These are phyloP conservation scores for Eumeta japonica DNA, from an alignment of 1,140 invertebrate species.

Conservation along the genomic window DNA sequence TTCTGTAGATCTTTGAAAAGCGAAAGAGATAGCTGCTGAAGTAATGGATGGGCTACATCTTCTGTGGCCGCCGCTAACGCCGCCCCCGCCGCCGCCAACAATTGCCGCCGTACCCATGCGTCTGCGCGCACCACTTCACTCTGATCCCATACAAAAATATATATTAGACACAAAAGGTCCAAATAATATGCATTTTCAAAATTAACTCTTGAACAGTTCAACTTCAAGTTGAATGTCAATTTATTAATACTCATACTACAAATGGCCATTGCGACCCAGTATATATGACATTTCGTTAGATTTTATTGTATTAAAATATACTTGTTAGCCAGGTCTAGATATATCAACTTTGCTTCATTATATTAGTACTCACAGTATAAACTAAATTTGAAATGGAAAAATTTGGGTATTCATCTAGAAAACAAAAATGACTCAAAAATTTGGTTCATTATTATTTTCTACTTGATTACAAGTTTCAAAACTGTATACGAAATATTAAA, in stretches of 20 bases:
- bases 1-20: slow-evolving; percentile 18
- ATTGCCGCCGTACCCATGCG: slow-evolving; percentile 37
- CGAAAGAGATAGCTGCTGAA: slow-evolving; percentile 18
- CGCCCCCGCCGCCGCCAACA: slow-evolving; percentile 35
- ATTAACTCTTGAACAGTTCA: slow-evolving; percentile 8
- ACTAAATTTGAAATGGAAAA: no score
- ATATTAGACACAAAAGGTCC: background rate
- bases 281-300: no score
- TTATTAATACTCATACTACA: slow-evolving; percentile 9
- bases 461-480: no score
- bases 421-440: no score
- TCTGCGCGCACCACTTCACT: slow-evolving; percentile 19
- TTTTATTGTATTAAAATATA: no score
- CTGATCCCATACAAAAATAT: slow-evolving; percentile 13
- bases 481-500: no score
- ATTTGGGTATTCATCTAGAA: no score
- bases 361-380: no score
- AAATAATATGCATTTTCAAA: slow-evolving; percentile 1
- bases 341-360: no score
- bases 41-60: slow-evolving; percentile 19
- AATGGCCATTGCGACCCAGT: no score
- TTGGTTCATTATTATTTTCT: no score
- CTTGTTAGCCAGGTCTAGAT: no score
- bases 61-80: slow-evolving; percentile 30
- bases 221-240: slow-evolving; percentile 7